phyloP scores from a whole-genome alignment of 2,797 vertebrate genomes.

The Chiroxiphia lanceolata region DNA sequence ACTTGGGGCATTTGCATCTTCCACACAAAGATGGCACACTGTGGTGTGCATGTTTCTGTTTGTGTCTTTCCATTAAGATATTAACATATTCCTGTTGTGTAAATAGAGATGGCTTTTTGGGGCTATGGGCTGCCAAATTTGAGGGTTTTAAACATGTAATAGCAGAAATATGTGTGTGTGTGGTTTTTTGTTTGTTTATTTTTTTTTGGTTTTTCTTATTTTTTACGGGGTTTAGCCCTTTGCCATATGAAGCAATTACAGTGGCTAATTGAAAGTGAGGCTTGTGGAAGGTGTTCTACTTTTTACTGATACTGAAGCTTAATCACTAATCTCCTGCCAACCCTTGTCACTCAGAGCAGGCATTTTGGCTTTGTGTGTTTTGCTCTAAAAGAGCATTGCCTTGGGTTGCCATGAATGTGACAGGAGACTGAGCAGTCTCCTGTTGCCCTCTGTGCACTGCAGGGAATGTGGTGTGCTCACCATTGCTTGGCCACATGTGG shows the following conservation, averaged over 20 bases:
- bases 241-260: background rate
- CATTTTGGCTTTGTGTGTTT: background rate
- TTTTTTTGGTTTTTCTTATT: background rate
- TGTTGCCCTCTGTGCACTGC: background rate
- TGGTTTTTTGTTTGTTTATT: background rate
- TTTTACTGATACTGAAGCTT: background rate
- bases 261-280: background rate
- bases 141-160: background rate
- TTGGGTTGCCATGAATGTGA: background rate
- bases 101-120: accelerated
- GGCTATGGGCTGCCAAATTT: background rate
- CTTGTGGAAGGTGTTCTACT: background rate
- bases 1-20: background rate
- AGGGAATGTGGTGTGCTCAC: background rate
- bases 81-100: background rate
- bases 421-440: background rate
- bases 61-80: background rate
- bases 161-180: background rate
- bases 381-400: background rate
- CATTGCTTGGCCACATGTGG: accelerated
- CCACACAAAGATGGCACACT: background rate
- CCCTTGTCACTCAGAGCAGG: background rate
- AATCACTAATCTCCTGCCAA: background rate
- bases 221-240: background rate
- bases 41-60: background rate